Evolutionary conservation across 2,888 invertebrate genomes (phyloP).

Genomic region (Volucella inanis): DNA sequence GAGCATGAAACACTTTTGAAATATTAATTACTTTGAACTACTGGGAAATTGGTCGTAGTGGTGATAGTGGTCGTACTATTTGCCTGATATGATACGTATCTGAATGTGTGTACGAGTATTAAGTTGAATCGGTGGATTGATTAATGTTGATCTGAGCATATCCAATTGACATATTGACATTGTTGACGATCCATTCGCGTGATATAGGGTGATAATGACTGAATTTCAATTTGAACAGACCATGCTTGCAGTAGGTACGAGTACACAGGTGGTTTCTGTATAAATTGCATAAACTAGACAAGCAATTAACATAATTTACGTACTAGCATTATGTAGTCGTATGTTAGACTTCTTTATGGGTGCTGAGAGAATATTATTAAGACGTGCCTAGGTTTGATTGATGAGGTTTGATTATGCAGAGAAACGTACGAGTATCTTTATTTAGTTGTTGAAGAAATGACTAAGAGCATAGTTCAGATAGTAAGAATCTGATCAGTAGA

Average conservation of each 20-base stretch:
- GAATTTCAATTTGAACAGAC: conserved; percentile 42
- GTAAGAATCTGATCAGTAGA: too few relatives aligned
- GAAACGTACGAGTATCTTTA: conserved; percentile 9
- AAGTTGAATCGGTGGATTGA: conserved; percentile 39
- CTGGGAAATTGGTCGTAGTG: conserved; percentile 17
- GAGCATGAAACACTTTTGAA: conserved; percentile 71
- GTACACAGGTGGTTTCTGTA: conserved; percentile 38
- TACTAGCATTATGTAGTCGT: not conserved
- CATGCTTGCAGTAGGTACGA: conserved; percentile 25
- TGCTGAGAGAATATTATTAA: too few relatives aligned
- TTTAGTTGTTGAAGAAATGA: not conserved
- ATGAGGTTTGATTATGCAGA: too few relatives aligned
- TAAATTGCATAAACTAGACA: conserved; percentile 49
- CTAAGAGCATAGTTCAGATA: too few relatives aligned
- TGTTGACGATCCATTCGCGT: conserved; percentile 50
- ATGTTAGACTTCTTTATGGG: too few relatives aligned
- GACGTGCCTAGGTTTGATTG: too few relatives aligned
- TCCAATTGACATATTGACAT: conserved; percentile 57
- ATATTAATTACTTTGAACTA: conserved; percentile 65
- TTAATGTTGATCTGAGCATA: conserved; percentile 56
- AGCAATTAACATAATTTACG: conserved; percentile 41
- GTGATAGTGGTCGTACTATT: not conserved
- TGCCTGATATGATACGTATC: conserved; percentile 20
- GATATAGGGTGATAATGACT: conserved; percentile 63
- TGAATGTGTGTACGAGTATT: not conserved